Percentiles rank a stretch among this genome's conserved stretches.
Evolutionary conservation across 1,140 invertebrate genomes (phyloP).

Genomic region (Bombyx mandarina): DNA sequence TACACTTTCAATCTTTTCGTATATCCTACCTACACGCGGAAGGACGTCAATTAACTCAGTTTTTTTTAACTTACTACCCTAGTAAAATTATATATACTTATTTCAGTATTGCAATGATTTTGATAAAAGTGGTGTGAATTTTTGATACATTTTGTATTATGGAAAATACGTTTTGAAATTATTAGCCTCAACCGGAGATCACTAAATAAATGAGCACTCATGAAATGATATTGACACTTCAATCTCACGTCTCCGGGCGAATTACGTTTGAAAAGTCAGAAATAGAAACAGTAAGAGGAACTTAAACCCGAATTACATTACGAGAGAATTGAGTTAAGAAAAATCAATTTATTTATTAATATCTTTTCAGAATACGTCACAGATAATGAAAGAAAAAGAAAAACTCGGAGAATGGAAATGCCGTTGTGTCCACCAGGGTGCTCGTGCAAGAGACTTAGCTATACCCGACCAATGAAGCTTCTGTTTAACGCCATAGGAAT

Average conservation of each 20-base stretch:
- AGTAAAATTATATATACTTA: too few species aligned
- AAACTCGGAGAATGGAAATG: neutral
- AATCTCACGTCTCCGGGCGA: neutral
- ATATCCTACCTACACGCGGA: too few species aligned
- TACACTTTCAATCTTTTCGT: too few species aligned
- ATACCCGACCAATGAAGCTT: constrained; percentile 14
- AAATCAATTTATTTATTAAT: neutral
- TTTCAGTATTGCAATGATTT: too few species aligned
- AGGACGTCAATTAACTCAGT: too few species aligned
- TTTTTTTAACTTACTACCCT: too few species aligned
- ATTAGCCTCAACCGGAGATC: too few species aligned
- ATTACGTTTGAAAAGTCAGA: neutral
- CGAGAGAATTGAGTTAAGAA: neutral
- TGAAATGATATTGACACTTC: too few species aligned
- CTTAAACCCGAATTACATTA: neutral
- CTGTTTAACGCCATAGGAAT: constrained; percentile 43
- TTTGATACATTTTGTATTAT: too few species aligned
- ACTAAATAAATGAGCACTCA: too few species aligned
- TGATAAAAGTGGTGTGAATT: too few species aligned
- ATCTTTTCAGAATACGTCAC: neutral
- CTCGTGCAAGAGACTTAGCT: constrained; percentile 19
- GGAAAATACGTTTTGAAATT: too few species aligned
- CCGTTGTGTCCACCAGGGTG: constrained; percentile 33
- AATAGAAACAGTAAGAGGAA: neutral
- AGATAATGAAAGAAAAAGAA: neutral